Conservation (phyloP, 1,140 invertebrate species). For the Aplysia californica region DNA sequence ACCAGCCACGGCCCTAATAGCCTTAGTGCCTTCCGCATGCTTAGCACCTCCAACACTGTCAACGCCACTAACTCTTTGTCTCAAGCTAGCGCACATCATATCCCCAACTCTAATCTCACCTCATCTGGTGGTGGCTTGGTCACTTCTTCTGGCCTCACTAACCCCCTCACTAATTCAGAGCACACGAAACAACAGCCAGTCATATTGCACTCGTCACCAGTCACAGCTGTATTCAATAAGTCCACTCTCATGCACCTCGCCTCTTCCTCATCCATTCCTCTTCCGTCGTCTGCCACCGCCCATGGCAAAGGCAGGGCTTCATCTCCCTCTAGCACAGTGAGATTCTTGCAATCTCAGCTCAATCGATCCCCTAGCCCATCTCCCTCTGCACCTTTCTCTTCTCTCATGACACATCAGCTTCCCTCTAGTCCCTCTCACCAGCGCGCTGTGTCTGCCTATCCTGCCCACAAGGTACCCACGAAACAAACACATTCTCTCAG, state of each 20-base stretch:
- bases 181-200: background rate
- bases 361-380: background rate
- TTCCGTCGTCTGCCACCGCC: too few relatives aligned
- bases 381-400: background rate
- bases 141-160: background rate
- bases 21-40: conserved; percentile 19
- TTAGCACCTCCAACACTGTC: conserved; percentile 34
- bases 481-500: too few relatives aligned
- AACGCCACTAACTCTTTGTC: conserved; percentile 32
- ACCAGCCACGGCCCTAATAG: too few relatives aligned
- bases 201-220: too few relatives aligned
- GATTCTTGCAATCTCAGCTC: too few relatives aligned
- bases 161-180: background rate
- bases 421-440: background rate
- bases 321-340: too few relatives aligned
- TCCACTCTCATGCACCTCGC: too few relatives aligned
- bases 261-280: too few relatives aligned
- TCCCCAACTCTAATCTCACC: background rate
- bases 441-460: conserved; percentile 8
- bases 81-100: background rate
- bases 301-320: too few relatives aligned
- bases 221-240: too few relatives aligned
- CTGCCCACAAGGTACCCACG: too few relatives aligned
- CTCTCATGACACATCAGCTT: too few relatives aligned
- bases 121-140: background rate